A percentile compares a stretch with the other conserved stretches of the same genome.
These are phyloP conservation scores for Drosophila albomicans DNA, from an alignment of 1,140 invertebrate species.

Conservation along the genomic window DNA sequence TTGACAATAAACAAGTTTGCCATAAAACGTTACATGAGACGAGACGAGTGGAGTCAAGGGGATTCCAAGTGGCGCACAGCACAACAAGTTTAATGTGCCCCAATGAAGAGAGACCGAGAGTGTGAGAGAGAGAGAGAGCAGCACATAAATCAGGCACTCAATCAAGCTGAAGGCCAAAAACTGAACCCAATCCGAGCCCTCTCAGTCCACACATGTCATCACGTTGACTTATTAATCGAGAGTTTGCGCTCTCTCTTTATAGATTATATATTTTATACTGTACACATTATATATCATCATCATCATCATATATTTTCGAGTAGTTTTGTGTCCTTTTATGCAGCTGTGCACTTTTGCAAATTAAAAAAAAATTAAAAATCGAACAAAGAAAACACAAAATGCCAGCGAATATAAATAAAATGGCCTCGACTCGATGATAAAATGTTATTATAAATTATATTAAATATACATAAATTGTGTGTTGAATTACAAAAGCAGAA, in stretches of 20 bases:
- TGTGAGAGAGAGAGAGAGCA: no score
- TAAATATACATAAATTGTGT: slow-evolving; percentile 67
- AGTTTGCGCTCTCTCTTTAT: slow-evolving; percentile 2
- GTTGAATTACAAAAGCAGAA: slow-evolving; percentile 35
- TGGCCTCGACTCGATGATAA: slow-evolving; percentile 44
- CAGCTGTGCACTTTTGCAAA: slow-evolving; percentile 66
- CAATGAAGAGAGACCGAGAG: neutral
- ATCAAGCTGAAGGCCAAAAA: slow-evolving; percentile 57
- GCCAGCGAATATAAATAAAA: slow-evolving; percentile 39
- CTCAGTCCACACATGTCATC: slow-evolving; percentile 51
- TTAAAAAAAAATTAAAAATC: slow-evolving; percentile 58
- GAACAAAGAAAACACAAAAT: slow-evolving; percentile 17
- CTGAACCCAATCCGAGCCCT: slow-evolving; percentile 4
- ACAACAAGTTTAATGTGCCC: slow-evolving; percentile 34
- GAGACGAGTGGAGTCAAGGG: slow-evolving; percentile 43
- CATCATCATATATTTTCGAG: neutral
- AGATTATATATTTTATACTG: slow-evolving; percentile 17
- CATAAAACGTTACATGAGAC: slow-evolving; percentile 70
- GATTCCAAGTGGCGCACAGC: slow-evolving; percentile 42
- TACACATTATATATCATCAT: slow-evolving; percentile 11
- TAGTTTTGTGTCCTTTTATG: slow-evolving; percentile 24
- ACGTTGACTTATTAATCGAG: slow-evolving; percentile 74
- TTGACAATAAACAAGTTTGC: slow-evolving; percentile 84
- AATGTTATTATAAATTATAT: slow-evolving; percentile 80
- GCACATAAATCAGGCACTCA: slow-evolving; percentile 66